phyloP scores from a whole-genome alignment of 2,888 invertebrate species.

The Cataglyphis cursor region DNA sequence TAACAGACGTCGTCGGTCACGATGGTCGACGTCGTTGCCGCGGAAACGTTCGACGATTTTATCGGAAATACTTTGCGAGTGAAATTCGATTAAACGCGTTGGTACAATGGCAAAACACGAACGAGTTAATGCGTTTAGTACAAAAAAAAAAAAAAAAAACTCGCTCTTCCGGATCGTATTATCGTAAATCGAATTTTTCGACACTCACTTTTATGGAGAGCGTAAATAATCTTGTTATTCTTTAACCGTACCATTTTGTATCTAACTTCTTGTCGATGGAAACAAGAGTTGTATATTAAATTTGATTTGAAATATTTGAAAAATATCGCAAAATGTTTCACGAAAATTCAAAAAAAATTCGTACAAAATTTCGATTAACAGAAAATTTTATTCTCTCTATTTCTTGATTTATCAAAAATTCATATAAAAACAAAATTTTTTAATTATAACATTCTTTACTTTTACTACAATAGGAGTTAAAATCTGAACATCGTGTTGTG shows the following conservation, averaged over 20 bases:
- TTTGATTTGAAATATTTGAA: neutral
- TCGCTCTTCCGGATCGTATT: neutral
- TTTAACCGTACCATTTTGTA: neutral
- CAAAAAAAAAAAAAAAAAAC: neutral
- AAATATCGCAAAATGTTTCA: neutral
- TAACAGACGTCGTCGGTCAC: constrained; percentile 71
- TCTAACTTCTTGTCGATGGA: neutral
- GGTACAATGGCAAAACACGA: neutral
- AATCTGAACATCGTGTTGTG: no score
- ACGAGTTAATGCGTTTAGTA: neutral
- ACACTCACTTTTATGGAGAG: neutral
- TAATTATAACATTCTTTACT: neutral
- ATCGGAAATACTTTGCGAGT: constrained; percentile 55
- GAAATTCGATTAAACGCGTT: constrained; percentile 58
- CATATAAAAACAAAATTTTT: neutral
- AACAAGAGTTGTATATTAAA: neutral
- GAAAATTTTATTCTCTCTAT: neutral
- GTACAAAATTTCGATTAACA: neutral
- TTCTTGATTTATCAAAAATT: neutral
- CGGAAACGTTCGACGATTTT: constrained; percentile 57
- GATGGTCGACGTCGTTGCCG: constrained; percentile 27
- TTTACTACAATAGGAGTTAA: no score
- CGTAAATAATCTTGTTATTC: constrained; percentile 5
- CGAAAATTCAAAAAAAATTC: neutral
- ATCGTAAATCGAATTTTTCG: constrained; percentile 7